Evolutionary conservation across 1,140 invertebrate genomes (phyloP).

Genomic region (Drosophila tristis): DNA sequence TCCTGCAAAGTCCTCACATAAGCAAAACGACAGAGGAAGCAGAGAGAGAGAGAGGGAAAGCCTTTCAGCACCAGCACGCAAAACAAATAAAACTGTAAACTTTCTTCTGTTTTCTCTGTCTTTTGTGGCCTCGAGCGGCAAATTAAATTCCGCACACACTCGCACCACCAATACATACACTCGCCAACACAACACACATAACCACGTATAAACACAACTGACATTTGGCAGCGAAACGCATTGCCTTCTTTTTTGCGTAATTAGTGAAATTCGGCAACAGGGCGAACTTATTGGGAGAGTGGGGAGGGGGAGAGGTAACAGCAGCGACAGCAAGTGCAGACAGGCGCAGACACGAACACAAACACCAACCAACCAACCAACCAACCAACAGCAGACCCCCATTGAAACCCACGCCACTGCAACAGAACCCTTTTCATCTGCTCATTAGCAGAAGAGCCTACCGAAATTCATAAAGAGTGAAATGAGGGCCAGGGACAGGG

Average conservation of each 20-base stretch:
- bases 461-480: constrained; percentile 22
- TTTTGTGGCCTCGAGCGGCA: constrained; percentile 53
- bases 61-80: constrained; percentile 22
- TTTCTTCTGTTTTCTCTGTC: constrained; percentile 43
- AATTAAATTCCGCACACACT: constrained; percentile 52
- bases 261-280: constrained; percentile 77
- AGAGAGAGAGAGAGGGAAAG: constrained; percentile 7
- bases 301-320: constrained; percentile 6
- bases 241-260: constrained; percentile 71
- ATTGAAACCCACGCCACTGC: neutral
- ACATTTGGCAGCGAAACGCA: constrained; percentile 27
- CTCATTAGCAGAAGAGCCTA: constrained; percentile 71
- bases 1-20: constrained; percentile 45
- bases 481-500: constrained; percentile 21
- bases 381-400: constrained; percentile 8
- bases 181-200: constrained; percentile 4
- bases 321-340: constrained; percentile 34
- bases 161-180: constrained; percentile 7
- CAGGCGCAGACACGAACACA: constrained; percentile 14
- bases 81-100: constrained; percentile 61
- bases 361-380: constrained; percentile 33
- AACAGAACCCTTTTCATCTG: constrained; percentile 22
- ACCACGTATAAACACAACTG: neutral
- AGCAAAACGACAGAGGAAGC: constrained; percentile 14
- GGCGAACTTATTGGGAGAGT: constrained; percentile 34